These are phyloP conservation scores for Myoxocephalus aenaeus DNA, from an alignment of 2,797 vertebrate species.

Conservation along the genomic window DNA sequence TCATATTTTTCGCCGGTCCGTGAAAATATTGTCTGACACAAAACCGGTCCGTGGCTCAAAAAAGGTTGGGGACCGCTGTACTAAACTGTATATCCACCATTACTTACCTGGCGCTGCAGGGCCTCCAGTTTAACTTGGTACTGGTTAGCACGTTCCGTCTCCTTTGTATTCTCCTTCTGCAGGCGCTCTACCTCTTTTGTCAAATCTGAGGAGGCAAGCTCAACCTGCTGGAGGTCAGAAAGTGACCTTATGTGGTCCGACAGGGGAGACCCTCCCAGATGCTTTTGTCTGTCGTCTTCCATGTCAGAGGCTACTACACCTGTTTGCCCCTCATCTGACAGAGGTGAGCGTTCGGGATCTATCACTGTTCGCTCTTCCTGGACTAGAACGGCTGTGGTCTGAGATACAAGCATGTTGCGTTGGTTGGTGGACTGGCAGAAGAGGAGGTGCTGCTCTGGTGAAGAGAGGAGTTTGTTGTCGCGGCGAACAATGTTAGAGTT, in stretches of 20 bases:
- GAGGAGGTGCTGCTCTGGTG: constrained; percentile 64
- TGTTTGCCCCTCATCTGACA: constrained; percentile 9
- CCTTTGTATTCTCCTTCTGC: constrained; percentile 65
- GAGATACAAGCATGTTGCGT: constrained; percentile 69
- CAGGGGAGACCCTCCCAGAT: constrained; percentile 8
- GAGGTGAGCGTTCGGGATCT: constrained; percentile 15
- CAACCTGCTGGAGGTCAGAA: constrained; percentile 10
- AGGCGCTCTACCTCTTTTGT: constrained; percentile 73
- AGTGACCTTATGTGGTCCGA: constrained; percentile 9
- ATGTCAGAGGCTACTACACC: constrained; percentile 19
- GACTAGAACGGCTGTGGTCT: constrained; percentile 58
- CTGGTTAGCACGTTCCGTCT: constrained; percentile 72
- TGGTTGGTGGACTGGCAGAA: constrained; percentile 78
- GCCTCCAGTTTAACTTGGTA: constrained; percentile 80
- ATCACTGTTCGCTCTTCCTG: constrained; percentile 49
- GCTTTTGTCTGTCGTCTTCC: constrained; percentile 39
- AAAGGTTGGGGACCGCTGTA: no score
- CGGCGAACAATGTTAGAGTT: constrained; percentile 58
- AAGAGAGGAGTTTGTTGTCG: constrained; percentile 60
- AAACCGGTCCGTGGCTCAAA: no score
- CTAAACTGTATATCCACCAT: background rate
- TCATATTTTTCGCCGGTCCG: no score
- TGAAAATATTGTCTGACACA: no score
- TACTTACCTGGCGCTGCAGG: constrained; percentile 81
- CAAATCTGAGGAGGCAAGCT: constrained; percentile 34